phyloP scores from a whole-genome alignment of 1,140 invertebrate genomes.

The Amphibalanus amphitrite region DNA sequence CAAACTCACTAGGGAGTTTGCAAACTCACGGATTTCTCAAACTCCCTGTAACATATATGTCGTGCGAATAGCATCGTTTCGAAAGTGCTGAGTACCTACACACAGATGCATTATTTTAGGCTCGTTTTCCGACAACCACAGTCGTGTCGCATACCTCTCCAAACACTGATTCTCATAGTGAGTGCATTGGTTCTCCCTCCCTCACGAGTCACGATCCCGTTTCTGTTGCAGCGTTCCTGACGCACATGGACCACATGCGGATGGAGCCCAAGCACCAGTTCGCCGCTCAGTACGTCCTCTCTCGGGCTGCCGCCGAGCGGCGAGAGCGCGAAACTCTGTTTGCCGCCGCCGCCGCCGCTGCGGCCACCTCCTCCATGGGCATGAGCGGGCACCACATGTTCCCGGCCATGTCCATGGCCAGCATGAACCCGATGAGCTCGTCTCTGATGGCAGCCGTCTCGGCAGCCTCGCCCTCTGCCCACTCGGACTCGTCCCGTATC shows the following conservation, averaged over 20 bases:
- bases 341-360: slow-evolving; percentile 45
- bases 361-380: slow-evolving; percentile 27
- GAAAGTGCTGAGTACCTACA: too few relatives aligned
- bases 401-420: slow-evolving; percentile 17
- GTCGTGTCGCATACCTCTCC: too few relatives aligned
- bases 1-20: too few relatives aligned
- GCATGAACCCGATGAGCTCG: slow-evolving; percentile 18
- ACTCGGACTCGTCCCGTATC: slow-evolving; percentile 19
- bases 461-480: slow-evolving; percentile 19
- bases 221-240: slow-evolving; percentile 52
- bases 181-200: too few relatives aligned
- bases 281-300: slow-evolving; percentile 79
- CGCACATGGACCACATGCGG: slow-evolving; percentile 90
- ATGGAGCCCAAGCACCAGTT: slow-evolving; percentile 94
- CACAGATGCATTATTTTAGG: too few relatives aligned
- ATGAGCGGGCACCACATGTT: slow-evolving; percentile 18
- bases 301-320: slow-evolving; percentile 69
- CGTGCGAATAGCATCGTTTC: too few relatives aligned
- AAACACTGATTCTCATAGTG: too few relatives aligned
- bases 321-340: slow-evolving; percentile 59
- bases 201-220: too few relatives aligned
- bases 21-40: too few relatives aligned
- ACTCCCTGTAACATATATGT: too few relatives aligned
- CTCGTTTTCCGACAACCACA: too few relatives aligned
- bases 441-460: slow-evolving; percentile 17